These are phyloP conservation scores for Abrostola triplasia DNA, from an alignment of 2,888 invertebrate genomes.

Conservation along the genomic window DNA sequence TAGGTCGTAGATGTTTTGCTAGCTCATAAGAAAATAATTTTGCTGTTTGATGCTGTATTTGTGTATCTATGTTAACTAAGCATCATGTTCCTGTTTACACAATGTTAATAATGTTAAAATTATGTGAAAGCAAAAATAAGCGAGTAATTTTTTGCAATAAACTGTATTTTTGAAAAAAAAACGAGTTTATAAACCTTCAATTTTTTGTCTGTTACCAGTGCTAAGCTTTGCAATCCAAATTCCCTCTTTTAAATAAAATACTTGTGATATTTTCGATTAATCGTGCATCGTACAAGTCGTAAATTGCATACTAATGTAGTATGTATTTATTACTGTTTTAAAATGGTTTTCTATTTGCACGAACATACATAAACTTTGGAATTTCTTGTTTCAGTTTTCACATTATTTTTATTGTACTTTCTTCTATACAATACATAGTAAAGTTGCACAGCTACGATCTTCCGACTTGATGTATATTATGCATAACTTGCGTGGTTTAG, in stretches of 20 bases:
- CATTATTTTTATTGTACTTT: constrained; percentile 1
- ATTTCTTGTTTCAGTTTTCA: neutral
- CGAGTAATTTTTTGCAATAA: neutral
- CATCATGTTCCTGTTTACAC: constrained; percentile 4
- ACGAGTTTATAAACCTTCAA: no score
- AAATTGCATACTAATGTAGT: no score
- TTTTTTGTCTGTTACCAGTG: no score
- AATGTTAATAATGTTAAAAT: neutral
- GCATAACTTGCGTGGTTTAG: constrained; percentile 26
- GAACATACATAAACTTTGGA: no score
- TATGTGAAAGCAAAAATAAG: neutral
- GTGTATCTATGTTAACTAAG: constrained; percentile 9
- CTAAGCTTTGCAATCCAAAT: no score
- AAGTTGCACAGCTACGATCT: constrained; percentile 30
- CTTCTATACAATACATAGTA: constrained; percentile 10
- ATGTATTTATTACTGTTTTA: no score
- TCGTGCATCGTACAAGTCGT: no score
- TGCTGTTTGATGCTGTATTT: constrained; percentile 20
- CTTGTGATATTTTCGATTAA: no score
- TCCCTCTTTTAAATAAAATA: no score
- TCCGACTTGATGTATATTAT: constrained; percentile 28
- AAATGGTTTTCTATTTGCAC: no score
- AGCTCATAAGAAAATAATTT: constrained; percentile 12
- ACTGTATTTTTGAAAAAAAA: no score
- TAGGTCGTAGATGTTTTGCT: constrained; percentile 35